Conservation (phyloP, 2,888 invertebrate species). For the Agrotis ipsilon region DNA sequence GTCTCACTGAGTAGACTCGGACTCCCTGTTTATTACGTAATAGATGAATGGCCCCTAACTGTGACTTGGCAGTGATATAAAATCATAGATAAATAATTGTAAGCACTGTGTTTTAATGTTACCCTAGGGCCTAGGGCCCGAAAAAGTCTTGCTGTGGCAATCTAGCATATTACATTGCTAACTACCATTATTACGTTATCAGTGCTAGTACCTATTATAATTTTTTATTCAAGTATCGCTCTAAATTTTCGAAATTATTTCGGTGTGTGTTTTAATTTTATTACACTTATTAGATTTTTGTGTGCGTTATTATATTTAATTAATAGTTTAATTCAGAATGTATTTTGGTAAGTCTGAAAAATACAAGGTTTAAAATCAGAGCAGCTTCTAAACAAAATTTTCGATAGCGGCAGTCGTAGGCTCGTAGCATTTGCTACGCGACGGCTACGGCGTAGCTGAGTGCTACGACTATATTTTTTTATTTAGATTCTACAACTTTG, state of each 20-base stretch:
- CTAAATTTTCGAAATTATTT: slow-evolving; percentile 1
- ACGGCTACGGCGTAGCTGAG: slow-evolving; percentile 15
- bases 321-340: slow-evolving; percentile 5
- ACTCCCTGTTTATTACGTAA: too few species aligned
- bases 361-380: background rate
- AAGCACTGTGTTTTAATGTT: slow-evolving; percentile 25
- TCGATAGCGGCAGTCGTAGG: too few species aligned
- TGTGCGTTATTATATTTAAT: slow-evolving; percentile 32
- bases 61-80: too few species aligned
- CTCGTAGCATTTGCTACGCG: slow-evolving; percentile 6
- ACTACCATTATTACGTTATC: slow-evolving; percentile 28
- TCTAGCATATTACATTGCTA: slow-evolving; percentile 57
- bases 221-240: slow-evolving; percentile 11
- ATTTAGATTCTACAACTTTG: too few species aligned
- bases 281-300: background rate
- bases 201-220: slow-evolving; percentile 36
- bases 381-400: background rate
- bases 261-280: slow-evolving; percentile 1
- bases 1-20: too few species aligned
- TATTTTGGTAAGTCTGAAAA: background rate
- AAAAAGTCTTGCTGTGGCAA: slow-evolving; percentile 48
- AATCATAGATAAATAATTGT: too few species aligned
- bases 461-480: background rate
- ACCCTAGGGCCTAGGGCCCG: slow-evolving; percentile 38
- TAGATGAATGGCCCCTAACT: too few species aligned